Evolutionary conservation across 2,113 vertebrate genomes (phyloP), one percentile per base, ranked within the genome.

Genomic region (Madoqua kirkii): DNA sequence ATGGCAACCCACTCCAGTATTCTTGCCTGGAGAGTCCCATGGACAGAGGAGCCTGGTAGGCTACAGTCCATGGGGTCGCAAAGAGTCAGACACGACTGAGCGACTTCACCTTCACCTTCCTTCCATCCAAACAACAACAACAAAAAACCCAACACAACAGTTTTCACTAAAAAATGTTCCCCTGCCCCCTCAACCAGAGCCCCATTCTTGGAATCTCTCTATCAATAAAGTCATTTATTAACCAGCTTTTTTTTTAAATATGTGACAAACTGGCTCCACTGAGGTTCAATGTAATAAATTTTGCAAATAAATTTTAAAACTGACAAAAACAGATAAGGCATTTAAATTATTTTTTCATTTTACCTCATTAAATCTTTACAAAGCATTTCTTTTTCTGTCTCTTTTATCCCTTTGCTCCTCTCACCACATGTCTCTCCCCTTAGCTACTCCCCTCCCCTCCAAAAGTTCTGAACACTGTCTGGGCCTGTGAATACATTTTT

Each of bases 401-500:
- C 19, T 62, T 81, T 92, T 81, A 50, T 78, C 4, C 74, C 43
- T 33, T 45, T 74, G 16, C 52, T 82, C 50, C 67, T 93, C 17
- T 92, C 60, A 60, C 64, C 3, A 79, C 45, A 43, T 1, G 14
- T 76, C 83, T 85, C 52, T 92, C 25, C 55, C 40, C 17, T 74
- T 48, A 55, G 78, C 76, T 89, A 76, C 12, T 0, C 40, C 76
- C n/a, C 71, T 74, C 40, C 79, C 52, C 54, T 6, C 4, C 8
- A 94, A 54, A 96, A 94, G 74, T 93, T 97, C 96, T 97, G 97
- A 98, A 97, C 96, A 95, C 93, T 96, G 87, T 96, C 97, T 97
- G 94, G 92, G 97, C 93, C 82, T 95, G 79, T 97, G 90, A 98
- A 98, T 97, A 97, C 98, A 87, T 97, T 96, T 97, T 95, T 95